Evolutionary conservation across 2,888 invertebrate species (phyloP), one percentile per base, ranked within the genome.

Genomic region (Brachypalpus laphriformis): DNA sequence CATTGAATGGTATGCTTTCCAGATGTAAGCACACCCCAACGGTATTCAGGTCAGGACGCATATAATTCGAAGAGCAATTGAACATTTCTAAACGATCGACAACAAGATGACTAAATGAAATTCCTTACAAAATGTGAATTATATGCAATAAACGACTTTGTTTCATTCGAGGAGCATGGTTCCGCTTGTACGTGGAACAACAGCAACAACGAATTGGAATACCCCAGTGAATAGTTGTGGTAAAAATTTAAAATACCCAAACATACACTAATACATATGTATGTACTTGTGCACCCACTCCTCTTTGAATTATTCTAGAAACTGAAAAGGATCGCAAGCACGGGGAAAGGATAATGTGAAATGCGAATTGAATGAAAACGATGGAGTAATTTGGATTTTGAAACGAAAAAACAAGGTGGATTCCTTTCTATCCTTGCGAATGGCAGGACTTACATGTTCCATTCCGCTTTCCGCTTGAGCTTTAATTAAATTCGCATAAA

Each of bases 401-500:
- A 51, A 40, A 25, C 45, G 16, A 40, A 40, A 28, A 37, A 49
- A 63, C 34, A 25, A 6, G 28, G 5, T 25, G 6, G 28, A 51
- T 28, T 45, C 22, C 20, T 18, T 42, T 49, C 3, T 16, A 42
- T 45, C 31, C 20, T 16, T 20, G 20, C 47, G 51, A 59, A 49
- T 66, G 45, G 37, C 31, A 59, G 20, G 40, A 59, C 34, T 51
- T 65, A 72, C 51, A 66, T 54, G 25, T 47, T 68, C 25, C n/a
- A 63, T 61, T 20, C 25, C 45, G n/a, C 42, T 54, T 68, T 25
- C 54, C 28, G 47, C 40, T 70, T 70, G 28, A 49, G 31, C 37
- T 49, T 75, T 70, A 75, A 70, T 75, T 75, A 75, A 75, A 75
- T 75, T 70, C 81, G 34, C 31, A 63, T 75, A 81, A 81, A 75